A percentile compares a stretch with the other conserved stretches of the same genome.
phyloP scores from a whole-genome alignment of 2,888 invertebrate species.

The Synergus gifuensis region DNA sequence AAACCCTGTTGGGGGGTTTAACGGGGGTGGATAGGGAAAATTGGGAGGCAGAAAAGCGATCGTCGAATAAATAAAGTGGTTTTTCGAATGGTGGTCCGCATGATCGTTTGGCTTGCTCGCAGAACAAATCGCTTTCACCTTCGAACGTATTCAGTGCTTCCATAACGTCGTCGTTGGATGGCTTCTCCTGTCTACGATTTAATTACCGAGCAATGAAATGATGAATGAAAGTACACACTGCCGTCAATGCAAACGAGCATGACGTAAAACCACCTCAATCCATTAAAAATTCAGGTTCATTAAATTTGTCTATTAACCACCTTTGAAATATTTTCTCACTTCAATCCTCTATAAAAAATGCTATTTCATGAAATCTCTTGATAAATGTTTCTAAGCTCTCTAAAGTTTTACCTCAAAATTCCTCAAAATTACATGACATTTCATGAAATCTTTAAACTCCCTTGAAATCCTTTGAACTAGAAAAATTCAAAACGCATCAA shows the following conservation, averaged over 20 bases:
- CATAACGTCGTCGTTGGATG: conserved; percentile 2
- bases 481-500: too few relatives aligned
- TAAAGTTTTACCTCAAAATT: too few relatives aligned
- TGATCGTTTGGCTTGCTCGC: conserved; percentile 34
- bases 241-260: not conserved
- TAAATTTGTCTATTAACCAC: not conserved
- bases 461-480: too few relatives aligned
- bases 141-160: not conserved
- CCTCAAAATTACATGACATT: too few relatives aligned
- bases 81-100: conserved; percentile 38
- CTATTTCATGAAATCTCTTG: too few relatives aligned
- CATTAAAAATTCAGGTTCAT: not conserved
- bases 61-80: conserved; percentile 52
- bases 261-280: not conserved
- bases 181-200: conserved; percentile 16
- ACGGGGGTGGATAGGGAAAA: not conserved
- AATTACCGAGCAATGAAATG: conserved; percentile 20
- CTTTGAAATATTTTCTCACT: not conserved
- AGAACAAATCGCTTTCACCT: conserved; percentile 34
- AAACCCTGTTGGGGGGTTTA: not conserved
- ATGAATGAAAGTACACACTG: not conserved
- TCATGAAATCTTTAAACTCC: too few relatives aligned
- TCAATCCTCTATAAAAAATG: too few relatives aligned
- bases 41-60: conserved; percentile 38
- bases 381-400: too few relatives aligned